phyloP scores from a whole-genome alignment of 2,113 vertebrate species.

The Etheostoma cragini region DNA sequence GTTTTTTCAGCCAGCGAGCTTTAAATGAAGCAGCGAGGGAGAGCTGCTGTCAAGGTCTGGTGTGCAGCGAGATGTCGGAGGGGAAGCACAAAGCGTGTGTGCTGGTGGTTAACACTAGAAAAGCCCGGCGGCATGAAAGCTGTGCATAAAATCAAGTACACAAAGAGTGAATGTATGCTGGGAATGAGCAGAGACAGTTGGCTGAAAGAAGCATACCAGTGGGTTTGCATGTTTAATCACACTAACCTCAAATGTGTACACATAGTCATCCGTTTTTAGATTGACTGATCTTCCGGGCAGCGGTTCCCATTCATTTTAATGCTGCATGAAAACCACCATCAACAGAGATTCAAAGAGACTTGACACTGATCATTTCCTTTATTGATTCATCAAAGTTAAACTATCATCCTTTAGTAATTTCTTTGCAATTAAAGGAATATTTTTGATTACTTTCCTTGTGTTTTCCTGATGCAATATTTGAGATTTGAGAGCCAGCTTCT shows the following conservation, averaged over 20 bases:
- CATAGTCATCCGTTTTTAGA: slow-evolving; percentile 7
- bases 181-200: slow-evolving; percentile 23
- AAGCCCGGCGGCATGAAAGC: slow-evolving; percentile 38
- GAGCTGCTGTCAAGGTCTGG: slow-evolving; percentile 50
- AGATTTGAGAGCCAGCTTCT: background rate
- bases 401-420: background rate
- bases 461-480: background rate
- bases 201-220: slow-evolving; percentile 19
- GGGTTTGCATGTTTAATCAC: slow-evolving; percentile 20
- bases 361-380: background rate
- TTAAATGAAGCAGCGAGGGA: slow-evolving; percentile 22
- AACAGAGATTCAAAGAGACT: background rate
- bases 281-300: slow-evolving; percentile 9
- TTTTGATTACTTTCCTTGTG: background rate
- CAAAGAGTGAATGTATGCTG: slow-evolving; percentile 19
- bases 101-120: slow-evolving; percentile 47
- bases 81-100: slow-evolving; percentile 23
- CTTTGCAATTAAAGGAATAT: background rate
- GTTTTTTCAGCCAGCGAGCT: slow-evolving; percentile 41
- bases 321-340: background rate
- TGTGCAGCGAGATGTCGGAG: slow-evolving; percentile 39
- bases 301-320: background rate
- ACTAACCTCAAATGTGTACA: slow-evolving; percentile 12
- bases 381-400: background rate
- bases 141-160: slow-evolving; percentile 35